Evolutionary conservation across 2,113 vertebrate genomes (phyloP).

Genomic region (Chamaea fasciata): DNA sequence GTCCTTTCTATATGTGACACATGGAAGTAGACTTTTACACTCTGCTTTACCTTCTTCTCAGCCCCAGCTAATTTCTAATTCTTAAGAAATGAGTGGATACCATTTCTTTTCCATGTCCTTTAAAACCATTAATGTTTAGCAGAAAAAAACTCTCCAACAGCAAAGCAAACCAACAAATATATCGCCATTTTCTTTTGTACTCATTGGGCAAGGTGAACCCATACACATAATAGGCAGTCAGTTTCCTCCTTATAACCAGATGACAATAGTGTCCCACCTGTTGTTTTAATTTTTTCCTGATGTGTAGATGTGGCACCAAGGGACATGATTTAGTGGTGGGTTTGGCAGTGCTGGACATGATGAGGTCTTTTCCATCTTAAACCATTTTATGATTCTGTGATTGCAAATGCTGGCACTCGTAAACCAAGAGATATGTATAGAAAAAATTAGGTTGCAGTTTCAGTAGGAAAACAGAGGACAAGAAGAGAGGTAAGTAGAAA

Average conservation of each 20-base stretch:
- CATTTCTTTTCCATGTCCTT: neutral
- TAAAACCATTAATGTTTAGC: neutral
- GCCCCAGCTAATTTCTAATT: neutral
- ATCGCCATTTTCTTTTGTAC: neutral
- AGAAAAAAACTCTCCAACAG: neutral
- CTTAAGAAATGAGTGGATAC: neutral
- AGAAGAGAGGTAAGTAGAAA: neutral
- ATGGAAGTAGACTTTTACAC: neutral
- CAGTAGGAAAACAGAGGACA: neutral
- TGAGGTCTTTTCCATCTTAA: neutral
- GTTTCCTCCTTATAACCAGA: neutral
- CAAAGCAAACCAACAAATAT: neutral
- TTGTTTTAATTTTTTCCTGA: neutral
- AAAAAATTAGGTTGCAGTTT: neutral
- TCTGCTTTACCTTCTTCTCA: neutral
- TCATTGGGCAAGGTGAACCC: neutral
- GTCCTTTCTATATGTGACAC: neutral
- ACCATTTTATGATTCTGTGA: neutral
- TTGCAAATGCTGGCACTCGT: neutral
- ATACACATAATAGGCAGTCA: rapidly evolving
- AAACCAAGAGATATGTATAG: neutral
- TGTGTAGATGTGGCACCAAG: neutral
- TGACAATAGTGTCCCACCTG: neutral
- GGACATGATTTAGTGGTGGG: neutral
- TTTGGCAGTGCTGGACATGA: neutral